phyloP scores from a whole-genome alignment of 2,888 invertebrate species.

The Cephus pygmeus region DNA sequence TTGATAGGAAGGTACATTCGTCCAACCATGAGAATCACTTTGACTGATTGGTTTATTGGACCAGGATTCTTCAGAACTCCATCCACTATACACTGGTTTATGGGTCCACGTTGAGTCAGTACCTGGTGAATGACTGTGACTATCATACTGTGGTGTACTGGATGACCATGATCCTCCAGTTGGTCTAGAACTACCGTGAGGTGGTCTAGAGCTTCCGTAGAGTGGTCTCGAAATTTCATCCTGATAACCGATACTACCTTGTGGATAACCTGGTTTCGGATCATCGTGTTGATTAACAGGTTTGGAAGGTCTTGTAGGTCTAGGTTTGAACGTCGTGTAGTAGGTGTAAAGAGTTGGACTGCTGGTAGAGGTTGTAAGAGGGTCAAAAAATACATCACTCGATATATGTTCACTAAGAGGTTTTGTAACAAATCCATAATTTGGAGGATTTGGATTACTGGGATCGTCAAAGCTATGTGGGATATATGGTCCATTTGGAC shows the following conservation, averaged over 20 bases:
- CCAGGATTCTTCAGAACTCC: conserved; percentile 1
- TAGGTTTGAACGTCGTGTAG: conserved; percentile 31
- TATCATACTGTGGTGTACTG: background rate
- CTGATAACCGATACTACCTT: background rate
- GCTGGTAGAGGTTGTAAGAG: conserved; percentile 29
- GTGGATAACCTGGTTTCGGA: background rate
- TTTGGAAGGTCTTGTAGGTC: conserved; percentile 9
- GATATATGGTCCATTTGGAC: conserved; percentile 29
- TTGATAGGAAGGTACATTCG: conserved; percentile 16
- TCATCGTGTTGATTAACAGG: conserved; percentile 4
- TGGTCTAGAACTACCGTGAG: background rate
- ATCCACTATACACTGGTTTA: conserved; percentile 3
- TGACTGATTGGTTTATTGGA: conserved; percentile 2
- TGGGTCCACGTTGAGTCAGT: conserved; percentile 8
- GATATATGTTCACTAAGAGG: conserved; percentile 38
- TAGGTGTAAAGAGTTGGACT: conserved; percentile 42
- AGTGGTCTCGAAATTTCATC: background rate
- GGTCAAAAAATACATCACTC: conserved; percentile 30
- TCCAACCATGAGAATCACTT: conserved; percentile 8
- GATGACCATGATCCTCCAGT: background rate
- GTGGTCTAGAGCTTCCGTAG: background rate
- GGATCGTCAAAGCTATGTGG: conserved; percentile 48
- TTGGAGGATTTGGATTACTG: conserved; percentile 53
- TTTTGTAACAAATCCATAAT: conserved; percentile 39
- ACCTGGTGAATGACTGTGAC: background rate